A percentile compares a stretch with the other conserved stretches of the same genome.
These are phyloP conservation scores for Petrosia ficiformis DNA, from an alignment of 37 sponge, comb jelly and placozoan species.

Conservation along the genomic window DNA sequence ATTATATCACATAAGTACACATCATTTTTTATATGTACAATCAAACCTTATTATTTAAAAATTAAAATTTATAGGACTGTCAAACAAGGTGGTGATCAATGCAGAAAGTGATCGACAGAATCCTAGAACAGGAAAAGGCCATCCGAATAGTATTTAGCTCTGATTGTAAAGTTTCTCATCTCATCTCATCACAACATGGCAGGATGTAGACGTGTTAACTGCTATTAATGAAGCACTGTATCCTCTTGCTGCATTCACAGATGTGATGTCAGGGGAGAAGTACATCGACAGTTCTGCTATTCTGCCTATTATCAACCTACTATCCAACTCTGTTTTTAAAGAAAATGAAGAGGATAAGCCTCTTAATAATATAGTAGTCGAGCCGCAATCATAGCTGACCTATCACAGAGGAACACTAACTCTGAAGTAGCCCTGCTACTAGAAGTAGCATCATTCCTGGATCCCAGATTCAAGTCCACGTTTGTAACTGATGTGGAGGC, in stretches of 20 bases:
- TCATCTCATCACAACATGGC: constrained; percentile 20
- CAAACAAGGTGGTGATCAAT: constrained; percentile 6
- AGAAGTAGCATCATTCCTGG: constrained; percentile 18
- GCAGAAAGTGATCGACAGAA: constrained; percentile 11
- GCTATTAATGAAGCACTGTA: constrained; percentile 17
- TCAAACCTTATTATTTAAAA: constrained; percentile 1
- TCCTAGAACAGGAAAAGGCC: constrained; percentile 7
- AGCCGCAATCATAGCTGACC: background rate
- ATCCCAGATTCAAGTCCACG: constrained; percentile 25
- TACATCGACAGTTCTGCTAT: constrained; percentile 23
- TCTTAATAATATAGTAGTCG: constrained; percentile 21
- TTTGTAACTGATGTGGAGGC: background rate
- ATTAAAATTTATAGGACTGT: background rate
- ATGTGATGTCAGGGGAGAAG: constrained; percentile 24
- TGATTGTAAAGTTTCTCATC: background rate
- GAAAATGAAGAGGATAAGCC: constrained; percentile 1
- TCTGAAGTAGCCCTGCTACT: constrained; percentile 13
- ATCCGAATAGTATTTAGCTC: constrained; percentile 3
- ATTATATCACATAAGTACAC: background rate
- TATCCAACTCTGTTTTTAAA: background rate
- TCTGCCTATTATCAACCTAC: constrained; percentile 8
- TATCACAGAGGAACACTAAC: background rate
- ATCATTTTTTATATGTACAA: background rate
- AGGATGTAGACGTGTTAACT: constrained; percentile 15
- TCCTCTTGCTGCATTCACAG: constrained; percentile 18